Conservation (phyloP, 2,113 vertebrate genomes). For the Sapajus apella region DNA sequence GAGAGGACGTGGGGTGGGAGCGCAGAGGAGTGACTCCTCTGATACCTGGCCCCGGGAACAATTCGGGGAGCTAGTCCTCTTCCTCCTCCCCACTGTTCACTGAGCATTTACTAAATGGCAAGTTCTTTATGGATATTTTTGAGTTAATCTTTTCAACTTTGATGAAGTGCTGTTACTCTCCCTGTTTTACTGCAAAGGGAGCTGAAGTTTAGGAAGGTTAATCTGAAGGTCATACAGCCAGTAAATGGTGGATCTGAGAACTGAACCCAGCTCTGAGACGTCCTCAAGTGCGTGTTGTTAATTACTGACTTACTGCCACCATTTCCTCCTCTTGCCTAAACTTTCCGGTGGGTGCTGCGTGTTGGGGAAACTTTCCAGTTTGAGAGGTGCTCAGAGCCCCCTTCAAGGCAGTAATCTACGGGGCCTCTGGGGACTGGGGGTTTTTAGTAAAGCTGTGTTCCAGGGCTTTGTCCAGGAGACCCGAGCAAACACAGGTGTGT, state of each 20-base stretch:
- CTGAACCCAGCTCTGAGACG: not conserved
- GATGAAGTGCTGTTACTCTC: not conserved
- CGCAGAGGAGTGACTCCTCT: not conserved
- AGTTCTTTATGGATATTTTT: not conserved
- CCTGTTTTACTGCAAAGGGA: not conserved
- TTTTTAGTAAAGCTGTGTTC: not conserved
- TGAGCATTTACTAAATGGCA: not conserved
- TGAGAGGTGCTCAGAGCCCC: not conserved
- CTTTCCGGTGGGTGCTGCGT: not conserved
- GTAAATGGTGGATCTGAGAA: not conserved
- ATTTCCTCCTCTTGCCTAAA: not conserved
- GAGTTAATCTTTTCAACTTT: not conserved
- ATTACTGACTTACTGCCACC: not conserved
- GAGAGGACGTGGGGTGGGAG: not conserved
- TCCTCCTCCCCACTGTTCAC: not conserved
- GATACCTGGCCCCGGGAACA: accelerated
- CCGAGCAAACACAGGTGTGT: constrained; percentile 64
- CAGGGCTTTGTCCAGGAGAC: not conserved
- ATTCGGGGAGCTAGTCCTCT: not conserved
- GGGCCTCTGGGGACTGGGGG: not conserved
- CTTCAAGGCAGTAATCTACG: not conserved
- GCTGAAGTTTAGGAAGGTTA: not conserved
- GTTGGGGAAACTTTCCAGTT: not conserved
- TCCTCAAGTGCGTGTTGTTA: accelerated
- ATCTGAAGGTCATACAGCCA: not conserved